phyloP scores from a whole-genome alignment of 2,113 vertebrate genomes.

The Oxyura jamaicensis region DNA sequence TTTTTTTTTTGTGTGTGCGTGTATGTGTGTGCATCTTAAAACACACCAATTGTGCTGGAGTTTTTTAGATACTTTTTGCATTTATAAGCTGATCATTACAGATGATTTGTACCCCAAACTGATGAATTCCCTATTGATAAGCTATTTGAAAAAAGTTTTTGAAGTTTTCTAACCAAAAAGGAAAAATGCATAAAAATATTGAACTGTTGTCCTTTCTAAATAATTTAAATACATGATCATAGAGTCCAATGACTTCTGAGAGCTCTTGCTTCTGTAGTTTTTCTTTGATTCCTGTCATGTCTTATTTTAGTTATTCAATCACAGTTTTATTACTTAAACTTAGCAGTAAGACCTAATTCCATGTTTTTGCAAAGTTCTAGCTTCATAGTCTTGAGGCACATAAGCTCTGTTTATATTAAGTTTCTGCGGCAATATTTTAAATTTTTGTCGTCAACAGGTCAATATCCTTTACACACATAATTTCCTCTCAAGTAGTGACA shows the following conservation, averaged over 20 bases:
- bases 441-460: neutral
- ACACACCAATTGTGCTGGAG: neutral
- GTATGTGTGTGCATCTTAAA: neutral
- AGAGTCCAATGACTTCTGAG: neutral
- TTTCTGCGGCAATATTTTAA: neutral
- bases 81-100: neutral
- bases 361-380: neutral
- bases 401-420: neutral
- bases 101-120: neutral
- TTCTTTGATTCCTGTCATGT: neutral
- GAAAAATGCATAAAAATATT: neutral
- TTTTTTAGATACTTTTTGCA: neutral
- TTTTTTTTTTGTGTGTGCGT: too few species aligned
- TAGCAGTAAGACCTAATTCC: neutral
- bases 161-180: neutral
- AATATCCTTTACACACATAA: neutral
- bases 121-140: neutral
- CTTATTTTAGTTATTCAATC: neutral
- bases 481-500: neutral
- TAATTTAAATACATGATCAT: neutral
- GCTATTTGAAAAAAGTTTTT: neutral
- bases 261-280: neutral
- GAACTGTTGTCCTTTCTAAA: neutral
- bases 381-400: neutral
- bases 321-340: neutral